Conservation (phyloP, 2,113 vertebrate genomes). For the Nansenia antarctica region DNA sequence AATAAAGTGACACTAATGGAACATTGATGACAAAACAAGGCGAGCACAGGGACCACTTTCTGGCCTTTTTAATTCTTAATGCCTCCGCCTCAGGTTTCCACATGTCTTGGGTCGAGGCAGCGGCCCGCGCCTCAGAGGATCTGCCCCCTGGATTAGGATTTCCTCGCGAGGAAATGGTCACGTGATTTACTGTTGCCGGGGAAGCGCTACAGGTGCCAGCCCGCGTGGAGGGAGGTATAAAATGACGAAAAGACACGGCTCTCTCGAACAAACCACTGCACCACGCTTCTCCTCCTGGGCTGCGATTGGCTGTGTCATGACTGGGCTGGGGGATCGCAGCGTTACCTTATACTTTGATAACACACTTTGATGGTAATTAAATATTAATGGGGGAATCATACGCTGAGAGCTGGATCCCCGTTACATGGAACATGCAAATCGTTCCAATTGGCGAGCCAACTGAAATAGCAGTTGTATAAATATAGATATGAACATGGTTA, state of each 20-base stretch:
- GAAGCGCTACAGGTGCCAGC: constrained; percentile 69
- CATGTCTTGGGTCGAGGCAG: constrained; percentile 64
- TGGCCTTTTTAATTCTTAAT: constrained; percentile 78
- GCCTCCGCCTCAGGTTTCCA: constrained; percentile 75
- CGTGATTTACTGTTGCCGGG: constrained; percentile 76
- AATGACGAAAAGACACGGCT: constrained; percentile 63
- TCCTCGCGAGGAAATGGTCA: constrained; percentile 78
- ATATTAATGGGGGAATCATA: constrained; percentile 74
- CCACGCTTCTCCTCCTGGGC: constrained; percentile 44
- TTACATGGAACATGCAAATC: constrained; percentile 73
- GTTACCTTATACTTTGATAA: constrained; percentile 75
- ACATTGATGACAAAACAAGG: constrained; percentile 79
- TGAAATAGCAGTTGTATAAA: constrained; percentile 69
- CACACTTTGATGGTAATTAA: constrained; percentile 63
- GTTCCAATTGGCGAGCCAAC: constrained; percentile 64
- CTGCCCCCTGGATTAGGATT: constrained; percentile 71
- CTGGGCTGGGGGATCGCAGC: constrained; percentile 58
- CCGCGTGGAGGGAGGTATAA: constrained; percentile 58
- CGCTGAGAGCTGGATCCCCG: constrained; percentile 70
- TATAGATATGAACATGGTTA: constrained; percentile 54
- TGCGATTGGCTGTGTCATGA: constrained; percentile 60
- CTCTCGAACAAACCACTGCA: constrained; percentile 65
- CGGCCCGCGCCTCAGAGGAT: constrained; percentile 46
- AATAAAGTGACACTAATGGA: constrained; percentile 85
- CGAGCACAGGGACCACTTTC: constrained; percentile 75